phyloP scores from a whole-genome alignment of 2,113 vertebrate genomes.

The Lepidothrix coronata region DNA sequence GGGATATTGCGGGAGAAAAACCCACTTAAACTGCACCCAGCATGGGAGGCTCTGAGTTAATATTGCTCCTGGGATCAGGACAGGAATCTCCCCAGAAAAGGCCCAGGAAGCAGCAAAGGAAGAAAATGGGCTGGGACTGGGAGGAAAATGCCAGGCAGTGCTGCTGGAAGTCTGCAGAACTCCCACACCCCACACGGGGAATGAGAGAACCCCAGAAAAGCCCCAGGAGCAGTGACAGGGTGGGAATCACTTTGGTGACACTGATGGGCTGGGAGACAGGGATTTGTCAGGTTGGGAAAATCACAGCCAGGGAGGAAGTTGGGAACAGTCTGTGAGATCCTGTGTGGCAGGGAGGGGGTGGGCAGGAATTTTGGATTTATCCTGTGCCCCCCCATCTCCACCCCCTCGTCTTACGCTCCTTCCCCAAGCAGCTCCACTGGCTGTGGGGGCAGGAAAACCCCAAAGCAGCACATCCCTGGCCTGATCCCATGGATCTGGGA shows the following conservation, averaged over 20 bases:
- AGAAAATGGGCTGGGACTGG: background rate
- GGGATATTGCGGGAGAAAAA: background rate
- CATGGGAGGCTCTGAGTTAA: background rate
- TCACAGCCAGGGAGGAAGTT: background rate
- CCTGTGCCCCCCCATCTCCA: background rate
- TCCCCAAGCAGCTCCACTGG: background rate
- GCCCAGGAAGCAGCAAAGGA: background rate
- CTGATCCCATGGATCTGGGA: background rate
- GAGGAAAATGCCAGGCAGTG: background rate
- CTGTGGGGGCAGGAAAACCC: background rate
- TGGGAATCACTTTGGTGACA: background rate
- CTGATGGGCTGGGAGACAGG: background rate
- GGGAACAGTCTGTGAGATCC: background rate
- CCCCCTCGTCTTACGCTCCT: background rate
- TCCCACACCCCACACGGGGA: background rate
- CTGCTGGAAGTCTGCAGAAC: background rate
- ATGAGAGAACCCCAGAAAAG: background rate
- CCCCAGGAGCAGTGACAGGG: background rate
- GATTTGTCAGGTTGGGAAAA: background rate
- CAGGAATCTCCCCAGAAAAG: background rate
- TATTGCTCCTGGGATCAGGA: background rate
- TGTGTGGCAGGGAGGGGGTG: background rate
- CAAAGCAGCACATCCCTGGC: background rate
- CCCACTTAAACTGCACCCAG: too few species aligned
- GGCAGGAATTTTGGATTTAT: background rate